Base-by-base conservation (phyloP, 1,140 invertebrate species). In the Spodoptera frugiperda region DNA sequence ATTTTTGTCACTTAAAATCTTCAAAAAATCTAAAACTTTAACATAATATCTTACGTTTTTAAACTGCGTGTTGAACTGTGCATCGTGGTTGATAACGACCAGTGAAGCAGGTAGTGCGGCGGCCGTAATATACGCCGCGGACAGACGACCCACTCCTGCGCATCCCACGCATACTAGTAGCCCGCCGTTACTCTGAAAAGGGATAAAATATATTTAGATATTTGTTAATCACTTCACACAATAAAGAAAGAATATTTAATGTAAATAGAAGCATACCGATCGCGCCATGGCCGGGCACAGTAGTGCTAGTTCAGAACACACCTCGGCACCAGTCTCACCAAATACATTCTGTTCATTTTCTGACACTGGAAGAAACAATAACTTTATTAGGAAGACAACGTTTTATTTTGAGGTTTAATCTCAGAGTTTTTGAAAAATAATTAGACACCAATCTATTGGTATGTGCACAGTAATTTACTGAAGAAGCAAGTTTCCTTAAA, bases 301-400 rank as follows among this genome's bases (percentile, higher is more conserved):
- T 44, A 78, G 48, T 15, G 89, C 83, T 19, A 94, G 63, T 75
- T 94, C 93, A 0, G 55, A 54, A 70, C 86, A 91, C 0, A 86
- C 86, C 77, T 94, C 93, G 8, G 85, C 87, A 12, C 91, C 90
- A 53, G 76, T 82, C 5, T 91, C 90, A 6, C 90, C 93, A 63
- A 94, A 94, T 3, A 85, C 81, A 78, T 87, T 87, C 15, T 89
- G 79, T 54, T 91, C 88, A 15, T 86, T 72, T 79, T 93, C 91
- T 6, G 86, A 88, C 49, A 94, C 92, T 91, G 76, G 68, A 88
- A 87, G 33, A 54, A 33, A 17, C 2, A 53, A 48, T 12, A 51
- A 8, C 1, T 17, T 70, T 33, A 65, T 11, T 19, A 55, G 6
- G 1, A 11, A 55, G 33, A 76, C 71, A 71, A 67, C 17, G 5